These are phyloP conservation scores for Parelbella ahira DNA, from an alignment of 2,888 invertebrate genomes.

Conservation along the genomic window DNA sequence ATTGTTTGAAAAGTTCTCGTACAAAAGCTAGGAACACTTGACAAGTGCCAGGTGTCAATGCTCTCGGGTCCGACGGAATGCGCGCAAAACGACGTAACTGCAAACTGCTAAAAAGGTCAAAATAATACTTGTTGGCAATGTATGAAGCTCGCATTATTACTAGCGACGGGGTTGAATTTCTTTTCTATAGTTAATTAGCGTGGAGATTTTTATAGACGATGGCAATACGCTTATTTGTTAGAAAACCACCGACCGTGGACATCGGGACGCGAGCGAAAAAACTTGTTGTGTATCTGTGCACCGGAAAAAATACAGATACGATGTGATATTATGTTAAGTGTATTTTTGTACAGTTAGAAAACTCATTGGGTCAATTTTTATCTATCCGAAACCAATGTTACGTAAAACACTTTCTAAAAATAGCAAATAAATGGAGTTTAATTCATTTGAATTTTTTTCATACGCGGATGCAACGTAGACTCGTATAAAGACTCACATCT, in stretches of 20 bases:
- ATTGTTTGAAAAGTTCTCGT: constrained; percentile 14
- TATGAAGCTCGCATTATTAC: background rate
- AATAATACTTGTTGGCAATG: too few species aligned
- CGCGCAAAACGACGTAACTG: background rate
- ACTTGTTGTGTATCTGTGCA: constrained; percentile 37
- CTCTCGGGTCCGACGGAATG: background rate
- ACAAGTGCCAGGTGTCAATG: constrained; percentile 5
- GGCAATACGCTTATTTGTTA: constrained; percentile 57
- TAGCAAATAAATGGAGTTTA: too few species aligned
- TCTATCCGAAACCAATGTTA: too few species aligned
- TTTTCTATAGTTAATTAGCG: constrained; percentile 46
- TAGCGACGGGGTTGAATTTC: constrained; percentile 33
- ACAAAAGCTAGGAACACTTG: constrained; percentile 9
- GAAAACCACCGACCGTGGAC: constrained; percentile 53
- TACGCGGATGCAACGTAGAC: too few species aligned
- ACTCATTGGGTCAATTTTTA: too few species aligned
- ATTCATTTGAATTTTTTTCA: too few species aligned
- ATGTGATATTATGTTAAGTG: too few species aligned
- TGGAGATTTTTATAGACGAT: constrained; percentile 53
- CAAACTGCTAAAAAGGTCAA: background rate
- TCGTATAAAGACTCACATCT: constrained; percentile 1
- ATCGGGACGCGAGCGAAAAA: constrained; percentile 38
- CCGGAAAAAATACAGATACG: constrained; percentile 15
- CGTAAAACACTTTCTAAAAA: too few species aligned
- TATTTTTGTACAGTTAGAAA: too few species aligned